Evolutionary conservation across 2,888 invertebrate genomes (phyloP), one percentile per base, ranked within the genome.

Genomic region (Tridacna crocea): DNA sequence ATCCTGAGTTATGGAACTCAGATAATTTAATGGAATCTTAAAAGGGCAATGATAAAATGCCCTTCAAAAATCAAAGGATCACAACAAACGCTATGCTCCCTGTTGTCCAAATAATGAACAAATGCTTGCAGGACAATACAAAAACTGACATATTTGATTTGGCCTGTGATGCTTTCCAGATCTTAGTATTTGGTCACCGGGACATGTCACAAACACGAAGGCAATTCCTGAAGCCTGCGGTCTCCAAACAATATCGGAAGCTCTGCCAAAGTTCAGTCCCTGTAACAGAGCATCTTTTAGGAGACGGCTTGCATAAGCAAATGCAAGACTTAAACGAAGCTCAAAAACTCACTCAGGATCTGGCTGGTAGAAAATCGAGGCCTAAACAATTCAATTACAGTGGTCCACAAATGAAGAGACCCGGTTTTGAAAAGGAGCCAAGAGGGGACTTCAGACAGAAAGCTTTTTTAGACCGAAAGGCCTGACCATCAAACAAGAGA

Each of bases 271-370:
- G 47, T 17, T 47, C 22, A 22, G 24, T n/a, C 36, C 70, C 72
- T 22, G 24, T 47, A 8, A 51, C 48, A 22, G 51, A 72, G 12
- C 17, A 48, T 51, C 72, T 72, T 12, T 51, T 72, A n/a, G 48
- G 72, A 24, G 72, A 72, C 22, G 72, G 22, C 51, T 47, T 72
- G 13, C 48, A 72, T 15, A 72, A 72, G 24, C 48, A 51, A 22
- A 48, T 72, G n/a, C 48, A 26, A 1, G 51, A 48, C 0, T 22
- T 72, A 51, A 72, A 72, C 24, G 72, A 72, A 22, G 51, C 51
- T n/a, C 22, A 48, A 0, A 72, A 72, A 51, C 22, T 72, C 12
- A 51, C 48, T 12, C n/a, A 51, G 24, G 51, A 72, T 17, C 12
- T 72, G 1, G 48, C 72, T 22, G 72, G 72, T 1, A 19, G 51